These are phyloP conservation scores for Numenius arquata DNA, from an alignment of 2,113 vertebrate species.

Conservation along the genomic window DNA sequence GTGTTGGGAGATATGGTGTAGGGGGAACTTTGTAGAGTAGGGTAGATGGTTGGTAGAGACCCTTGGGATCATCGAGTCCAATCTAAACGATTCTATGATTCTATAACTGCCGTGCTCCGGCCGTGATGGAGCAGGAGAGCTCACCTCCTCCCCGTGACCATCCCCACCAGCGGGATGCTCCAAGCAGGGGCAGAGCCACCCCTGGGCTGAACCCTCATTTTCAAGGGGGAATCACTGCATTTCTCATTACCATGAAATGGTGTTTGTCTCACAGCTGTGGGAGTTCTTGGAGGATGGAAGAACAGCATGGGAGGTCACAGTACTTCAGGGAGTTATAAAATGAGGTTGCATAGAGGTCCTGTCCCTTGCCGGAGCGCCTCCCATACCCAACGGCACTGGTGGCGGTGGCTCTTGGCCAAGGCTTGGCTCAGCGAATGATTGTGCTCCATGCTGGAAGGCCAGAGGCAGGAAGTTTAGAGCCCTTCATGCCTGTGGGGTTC, in stretches of 20 bases:
- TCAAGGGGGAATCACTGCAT: neutral
- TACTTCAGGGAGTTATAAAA: neutral
- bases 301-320: neutral
- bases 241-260: neutral
- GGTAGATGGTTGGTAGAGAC: too few relatives aligned
- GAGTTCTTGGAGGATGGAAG: neutral
- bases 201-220: neutral
- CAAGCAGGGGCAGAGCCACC: neutral
- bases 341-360: neutral
- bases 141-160: neutral
- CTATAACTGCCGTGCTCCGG: neutral
- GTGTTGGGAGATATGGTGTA: too few relatives aligned
- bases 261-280: neutral
- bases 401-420: neutral
- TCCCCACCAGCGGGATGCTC: neutral
- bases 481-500: too few relatives aligned
- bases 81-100: too few relatives aligned
- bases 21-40: too few relatives aligned
- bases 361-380: neutral
- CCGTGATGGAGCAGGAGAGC: neutral
- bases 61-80: too few relatives aligned
- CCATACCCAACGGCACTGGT: neutral
- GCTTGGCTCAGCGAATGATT: neutral
- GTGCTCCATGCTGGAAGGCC: neutral
- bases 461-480: neutral